phyloP scores from a whole-genome alignment of 1,140 invertebrate genomes.

The Drosophila tani region DNA sequence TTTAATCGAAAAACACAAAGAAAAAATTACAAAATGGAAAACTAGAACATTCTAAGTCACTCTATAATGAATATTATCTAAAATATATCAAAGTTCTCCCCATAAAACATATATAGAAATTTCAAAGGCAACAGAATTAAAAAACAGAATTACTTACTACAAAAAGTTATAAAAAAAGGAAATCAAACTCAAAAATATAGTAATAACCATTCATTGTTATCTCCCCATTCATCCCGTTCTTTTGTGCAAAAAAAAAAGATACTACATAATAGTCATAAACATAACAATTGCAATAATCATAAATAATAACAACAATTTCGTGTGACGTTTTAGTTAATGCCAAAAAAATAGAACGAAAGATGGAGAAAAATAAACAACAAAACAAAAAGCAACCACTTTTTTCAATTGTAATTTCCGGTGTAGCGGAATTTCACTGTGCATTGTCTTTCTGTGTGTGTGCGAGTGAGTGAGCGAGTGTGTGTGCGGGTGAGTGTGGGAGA shows the following conservation, averaged over 20 bases:
- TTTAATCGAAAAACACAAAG: neutral
- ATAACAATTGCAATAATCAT: constrained; percentile 49
- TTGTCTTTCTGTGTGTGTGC: constrained; percentile 26
- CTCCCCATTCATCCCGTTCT: constrained; percentile 60
- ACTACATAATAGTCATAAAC: constrained; percentile 26
- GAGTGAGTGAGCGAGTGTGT: constrained; percentile 14
- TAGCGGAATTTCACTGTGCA: constrained; percentile 75
- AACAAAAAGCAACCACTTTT: constrained; percentile 55
- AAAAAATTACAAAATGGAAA: neutral
- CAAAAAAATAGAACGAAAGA: constrained; percentile 13
- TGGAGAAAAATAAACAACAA: constrained; percentile 36
- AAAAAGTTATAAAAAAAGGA: neutral
- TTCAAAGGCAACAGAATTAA: neutral
- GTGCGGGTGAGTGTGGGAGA: constrained; percentile 33
- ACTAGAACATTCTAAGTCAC: neutral
- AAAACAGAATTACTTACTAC: neutral
- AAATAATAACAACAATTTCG: constrained; percentile 57
- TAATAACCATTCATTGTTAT: constrained; percentile 42
- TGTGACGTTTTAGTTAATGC: constrained; percentile 42
- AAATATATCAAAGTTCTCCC: too few relatives aligned
- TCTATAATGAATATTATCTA: too few relatives aligned
- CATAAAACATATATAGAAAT: neutral
- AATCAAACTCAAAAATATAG: constrained; percentile 11
- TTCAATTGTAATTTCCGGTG: constrained; percentile 82
- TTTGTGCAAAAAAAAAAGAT: constrained; percentile 33